Conservation (phyloP, 1,140 invertebrate genomes). For the Telenomus remus region DNA sequence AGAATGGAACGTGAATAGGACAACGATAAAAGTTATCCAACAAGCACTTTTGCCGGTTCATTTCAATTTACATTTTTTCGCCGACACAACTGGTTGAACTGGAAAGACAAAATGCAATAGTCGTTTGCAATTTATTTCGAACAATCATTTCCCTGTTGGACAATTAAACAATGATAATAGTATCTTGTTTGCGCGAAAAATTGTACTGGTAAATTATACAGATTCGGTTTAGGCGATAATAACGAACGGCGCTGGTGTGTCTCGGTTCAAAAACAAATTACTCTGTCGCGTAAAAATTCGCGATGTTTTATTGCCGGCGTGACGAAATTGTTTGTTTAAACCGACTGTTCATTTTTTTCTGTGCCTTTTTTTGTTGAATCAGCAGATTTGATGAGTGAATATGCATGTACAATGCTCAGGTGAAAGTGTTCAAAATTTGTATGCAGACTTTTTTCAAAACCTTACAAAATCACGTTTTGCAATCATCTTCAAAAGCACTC, state of each 20-base stretch:
- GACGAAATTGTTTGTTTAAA: slow-evolving; percentile 31
- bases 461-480: not conserved
- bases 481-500: not conserved
- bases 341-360: not conserved
- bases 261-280: not conserved
- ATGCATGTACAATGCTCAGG: slow-evolving; percentile 11
- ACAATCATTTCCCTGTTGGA: not conserved
- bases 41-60: slow-evolving; percentile 18
- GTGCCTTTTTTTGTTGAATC: slow-evolving; percentile 18
- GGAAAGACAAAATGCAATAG: slow-evolving; percentile 19
- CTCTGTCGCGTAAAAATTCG: slow-evolving; percentile 1
- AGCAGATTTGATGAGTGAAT: slow-evolving; percentile 24
- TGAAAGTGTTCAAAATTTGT: slow-evolving; percentile 12
- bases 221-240: not conserved
- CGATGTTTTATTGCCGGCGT: slow-evolving; percentile 3
- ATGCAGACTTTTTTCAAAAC: not conserved
- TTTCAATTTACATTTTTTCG: not conserved
- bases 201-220: not conserved
- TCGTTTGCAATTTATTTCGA: not conserved
- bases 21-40: slow-evolving; percentile 11
- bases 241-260: not conserved
- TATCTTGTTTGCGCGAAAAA: not conserved
- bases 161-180: not conserved
- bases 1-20: too few relatives aligned
- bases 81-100: slow-evolving; percentile 14